Base-by-base conservation (phyloP, 1,140 invertebrate genomes). In the Scaptomyza pallida region DNA sequence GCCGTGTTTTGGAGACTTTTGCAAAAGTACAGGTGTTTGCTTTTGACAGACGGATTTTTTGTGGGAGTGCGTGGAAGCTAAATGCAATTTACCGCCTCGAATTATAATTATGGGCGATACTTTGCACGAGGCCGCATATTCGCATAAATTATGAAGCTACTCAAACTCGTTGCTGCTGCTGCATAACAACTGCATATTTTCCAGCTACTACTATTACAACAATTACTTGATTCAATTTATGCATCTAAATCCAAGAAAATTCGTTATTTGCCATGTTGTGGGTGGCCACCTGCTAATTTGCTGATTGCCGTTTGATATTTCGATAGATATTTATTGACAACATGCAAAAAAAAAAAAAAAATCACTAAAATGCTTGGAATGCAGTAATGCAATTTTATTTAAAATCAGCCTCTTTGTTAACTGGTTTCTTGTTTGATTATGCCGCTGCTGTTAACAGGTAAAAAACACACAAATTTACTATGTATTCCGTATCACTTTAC, bases 81-180 rank as follows among this genome's bases (percentile, higher is more conserved):
- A 8, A 21, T 30, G 41, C 72, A 65, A 79, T 75, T 72, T 72
- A 57, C 33, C 43, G 65, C 41, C 43, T 40, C 33, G n/a, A 37
- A 37, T 37, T 37, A 61, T 55, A 59, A 62, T 67, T 65, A 55
- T 52, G 52, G 59, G 43, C 54, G 48, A 77, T 40, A 72, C 54
- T 55, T 44, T 45, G 51, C 40, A 65, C 54, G 64, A 50, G 57
- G 57, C 67, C 63, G 55, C 61, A 80, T 80, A 63, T 57, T 75
- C 79, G 77, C 77, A 81, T 80, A 80, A 80, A 81, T 80, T 80
- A 80, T 81, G 61, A 62, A 55, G 56, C 54, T 40, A 37, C 44
- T 21, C 70, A 55, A 73, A 37, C 33, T n/a, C 9, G 26, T 30
- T 30, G 26, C 9, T 30, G 26, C 9, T 30, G 26, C 6, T 30